Evolutionary conservation across 2,797 vertebrate species (phyloP), one percentile per base, ranked within the genome.

Genomic region (Jordanella pulchra): DNA sequence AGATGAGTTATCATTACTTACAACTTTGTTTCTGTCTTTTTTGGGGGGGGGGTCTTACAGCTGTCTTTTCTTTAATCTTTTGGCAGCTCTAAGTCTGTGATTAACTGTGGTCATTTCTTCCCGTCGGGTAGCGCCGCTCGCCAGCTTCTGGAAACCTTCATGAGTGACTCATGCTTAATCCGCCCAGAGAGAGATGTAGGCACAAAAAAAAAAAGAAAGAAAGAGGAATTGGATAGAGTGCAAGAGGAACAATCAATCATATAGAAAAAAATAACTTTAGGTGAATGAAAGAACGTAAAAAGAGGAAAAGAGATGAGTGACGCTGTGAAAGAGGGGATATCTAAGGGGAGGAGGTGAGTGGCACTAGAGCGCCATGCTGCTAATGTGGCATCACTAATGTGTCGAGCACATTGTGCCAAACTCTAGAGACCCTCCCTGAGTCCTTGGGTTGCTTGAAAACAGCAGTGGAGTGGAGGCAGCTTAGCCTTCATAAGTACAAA

Each of bases 351-450:
- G 28, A 28, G 39, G 18, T 47, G 35, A 23, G 10, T 35, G 67
- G 60, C 4, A 32, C 56, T 51, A 44, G 48, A 23, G 68, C 67
- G 54, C 81, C 54, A 27, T 48, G 70, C 71, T 53, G 80, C 78
- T 89, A 86, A 87, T 83, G 83, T 89, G 77, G 73, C 78, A 71
- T 83, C 71, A 75, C 85, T 82, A 85, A 89, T 84, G 84, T 75
- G 77, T 71, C 81, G 70, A 65, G 51, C 68, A 67, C 73, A 72
- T 76, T 67, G 66, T 71, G 80, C 79, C 84, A 85, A 77, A 84
- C 60, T 70, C 56, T 54, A 60, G 58, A 67, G 80, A 44, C 64
- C 67, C 61, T 25, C 18, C 42, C 56, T 27, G 27, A 73, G 71
- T 70, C 69, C 21, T 70, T 75, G 76, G 56, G 63, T 65, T 48